Conservation (phyloP, 2,888 invertebrate genomes). For the Boloria euphrosyne region DNA sequence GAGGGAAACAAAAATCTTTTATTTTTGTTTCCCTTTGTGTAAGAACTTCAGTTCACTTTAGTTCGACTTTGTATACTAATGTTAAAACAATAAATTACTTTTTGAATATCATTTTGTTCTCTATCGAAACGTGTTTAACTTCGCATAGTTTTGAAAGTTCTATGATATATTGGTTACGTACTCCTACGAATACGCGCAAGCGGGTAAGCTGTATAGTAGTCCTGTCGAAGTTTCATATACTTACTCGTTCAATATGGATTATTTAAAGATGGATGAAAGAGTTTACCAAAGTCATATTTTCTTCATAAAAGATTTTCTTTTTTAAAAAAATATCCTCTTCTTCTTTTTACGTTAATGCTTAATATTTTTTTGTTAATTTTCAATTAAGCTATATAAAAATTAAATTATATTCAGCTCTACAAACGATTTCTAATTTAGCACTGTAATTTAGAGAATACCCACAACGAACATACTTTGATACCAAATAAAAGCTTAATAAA, state of each 20-base stretch:
- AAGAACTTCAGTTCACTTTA: too few species aligned
- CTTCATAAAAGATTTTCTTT: slow-evolving; percentile 8
- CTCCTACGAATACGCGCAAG: too few species aligned
- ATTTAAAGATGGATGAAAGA: slow-evolving; percentile 6
- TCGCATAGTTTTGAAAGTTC: too few species aligned
- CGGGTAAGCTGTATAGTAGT: neutral
- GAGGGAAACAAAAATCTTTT: too few species aligned
- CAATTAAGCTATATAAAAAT: neutral
- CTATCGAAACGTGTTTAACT: too few species aligned
- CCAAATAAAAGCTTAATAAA: slow-evolving; percentile 14
- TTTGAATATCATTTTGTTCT: too few species aligned
- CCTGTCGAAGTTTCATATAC: slow-evolving; percentile 1
- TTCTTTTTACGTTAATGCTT: neutral
- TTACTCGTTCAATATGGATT: slow-evolving; percentile 5
- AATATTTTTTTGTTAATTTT: neutral
- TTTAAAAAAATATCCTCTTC: neutral
- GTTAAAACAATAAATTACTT: too few species aligned
- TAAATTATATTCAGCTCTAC: too few species aligned
- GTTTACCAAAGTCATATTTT: neutral
- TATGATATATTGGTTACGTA: too few species aligned
- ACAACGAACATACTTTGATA: neutral
- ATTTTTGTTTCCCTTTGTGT: too few species aligned
- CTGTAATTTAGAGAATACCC: too few species aligned
- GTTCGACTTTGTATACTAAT: too few species aligned
- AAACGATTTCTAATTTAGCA: neutral